A percentile compares a stretch with the other conserved stretches of the same genome.
Evolutionary conservation across 2,797 vertebrate species (phyloP).

Genomic region (Acrossocheilus wenchowensis): DNA sequence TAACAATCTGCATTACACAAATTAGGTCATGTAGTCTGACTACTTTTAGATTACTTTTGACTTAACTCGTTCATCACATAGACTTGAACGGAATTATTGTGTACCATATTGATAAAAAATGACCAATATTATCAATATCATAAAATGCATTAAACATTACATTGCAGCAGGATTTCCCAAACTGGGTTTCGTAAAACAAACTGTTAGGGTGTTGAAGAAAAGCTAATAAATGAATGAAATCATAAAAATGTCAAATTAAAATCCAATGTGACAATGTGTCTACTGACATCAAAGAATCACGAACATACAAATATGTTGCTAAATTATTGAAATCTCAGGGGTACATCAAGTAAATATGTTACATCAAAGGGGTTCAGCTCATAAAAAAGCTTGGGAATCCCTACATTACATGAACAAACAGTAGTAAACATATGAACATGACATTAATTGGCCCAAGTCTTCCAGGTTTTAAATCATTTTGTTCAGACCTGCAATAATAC

Average conservation of each 20-base stretch:
- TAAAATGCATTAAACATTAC: neutral
- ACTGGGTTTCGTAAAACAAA: neutral
- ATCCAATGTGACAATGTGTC: neutral
- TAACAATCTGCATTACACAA: neutral
- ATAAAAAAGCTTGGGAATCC: neutral
- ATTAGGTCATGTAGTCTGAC: neutral
- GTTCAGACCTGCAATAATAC: neutral
- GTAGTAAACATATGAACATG: neutral
- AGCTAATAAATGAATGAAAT: neutral
- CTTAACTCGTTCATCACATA: neutral
- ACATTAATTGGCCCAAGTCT: neutral
- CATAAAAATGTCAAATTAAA: neutral
- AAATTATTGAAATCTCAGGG: neutral
- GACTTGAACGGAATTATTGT: neutral
- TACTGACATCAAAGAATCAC: neutral
- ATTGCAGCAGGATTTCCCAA: neutral
- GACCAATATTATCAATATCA: neutral
- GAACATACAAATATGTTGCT: neutral
- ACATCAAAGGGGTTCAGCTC: neutral
- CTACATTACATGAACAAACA: neutral
- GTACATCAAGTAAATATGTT: neutral
- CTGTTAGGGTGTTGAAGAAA: neutral
- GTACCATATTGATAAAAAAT: neutral
- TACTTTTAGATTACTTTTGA: neutral
- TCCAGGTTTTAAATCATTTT: neutral